A percentile compares a stretch with the other conserved stretches of the same genome.
These are phyloP conservation scores for Paracentrotus lividus DNA, from an alignment of 53 echinoderm and acorn worm genomes.

Conservation along the genomic window DNA sequence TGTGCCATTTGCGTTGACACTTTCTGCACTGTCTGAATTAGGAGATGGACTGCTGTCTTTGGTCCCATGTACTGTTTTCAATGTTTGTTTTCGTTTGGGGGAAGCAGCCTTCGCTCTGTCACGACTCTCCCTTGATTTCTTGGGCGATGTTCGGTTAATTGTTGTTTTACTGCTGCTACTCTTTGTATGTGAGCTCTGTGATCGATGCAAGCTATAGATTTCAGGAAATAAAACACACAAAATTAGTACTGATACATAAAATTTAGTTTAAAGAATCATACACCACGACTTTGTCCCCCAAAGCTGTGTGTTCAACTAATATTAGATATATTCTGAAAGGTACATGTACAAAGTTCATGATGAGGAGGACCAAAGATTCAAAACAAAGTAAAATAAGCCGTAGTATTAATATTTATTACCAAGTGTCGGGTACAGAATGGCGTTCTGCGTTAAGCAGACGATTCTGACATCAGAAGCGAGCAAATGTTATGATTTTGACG, in stretches of 20 bases:
- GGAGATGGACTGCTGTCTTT: conserved; percentile 8
- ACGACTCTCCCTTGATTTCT: conserved; percentile 26
- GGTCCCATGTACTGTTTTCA: conserved; percentile 3
- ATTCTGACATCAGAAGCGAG: no score
- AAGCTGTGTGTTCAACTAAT: neutral
- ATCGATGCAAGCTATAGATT: conserved; percentile 45
- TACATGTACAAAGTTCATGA: no score
- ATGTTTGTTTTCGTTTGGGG: conserved; percentile 38
- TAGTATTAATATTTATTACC: no score
- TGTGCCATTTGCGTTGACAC: neutral
- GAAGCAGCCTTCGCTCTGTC: conserved; percentile 38
- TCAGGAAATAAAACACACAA: neutral
- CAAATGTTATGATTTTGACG: no score
- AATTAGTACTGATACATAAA: neutral
- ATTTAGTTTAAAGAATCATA: neutral
- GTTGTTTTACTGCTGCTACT: conserved; percentile 17
- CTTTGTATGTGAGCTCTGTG: conserved; percentile 26
- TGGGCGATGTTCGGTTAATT: conserved; percentile 27
- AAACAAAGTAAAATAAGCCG: no score
- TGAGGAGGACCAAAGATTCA: no score
- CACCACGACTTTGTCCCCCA: neutral
- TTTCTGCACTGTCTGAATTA: conserved; percentile 24
- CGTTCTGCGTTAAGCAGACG: no score
- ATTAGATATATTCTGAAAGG: no score
- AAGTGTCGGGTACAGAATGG: no score